phyloP scores from a whole-genome alignment of 30 jellyfish, hydroid and myxozoan species.

The Turritopsis rubra region DNA sequence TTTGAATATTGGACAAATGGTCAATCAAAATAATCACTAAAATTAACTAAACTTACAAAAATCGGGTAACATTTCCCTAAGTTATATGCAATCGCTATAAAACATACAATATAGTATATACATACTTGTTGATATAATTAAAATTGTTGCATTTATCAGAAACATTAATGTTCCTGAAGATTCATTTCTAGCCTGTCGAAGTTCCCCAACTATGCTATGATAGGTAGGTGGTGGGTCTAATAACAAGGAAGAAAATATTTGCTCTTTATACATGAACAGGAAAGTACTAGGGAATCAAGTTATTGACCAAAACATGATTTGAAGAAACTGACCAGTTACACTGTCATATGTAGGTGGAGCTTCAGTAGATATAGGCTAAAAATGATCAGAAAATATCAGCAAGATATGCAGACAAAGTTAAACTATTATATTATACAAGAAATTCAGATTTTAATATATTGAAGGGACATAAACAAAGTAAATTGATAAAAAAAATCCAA shows the following conservation, averaged over 20 bases:
- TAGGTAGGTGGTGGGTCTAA: constrained; percentile 79
- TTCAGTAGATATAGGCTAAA: not conserved
- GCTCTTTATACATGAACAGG: not conserved
- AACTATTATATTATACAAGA: too few species aligned
- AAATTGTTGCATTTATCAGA: constrained; percentile 30
- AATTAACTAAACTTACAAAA: too few species aligned
- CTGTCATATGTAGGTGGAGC: constrained; percentile 30
- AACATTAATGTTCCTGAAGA: constrained; percentile 63
- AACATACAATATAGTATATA: not conserved
- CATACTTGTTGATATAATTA: constrained; percentile 68
- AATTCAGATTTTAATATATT: too few species aligned
- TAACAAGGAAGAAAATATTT: not conserved
- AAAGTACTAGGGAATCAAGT: too few species aligned
- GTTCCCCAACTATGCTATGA: constrained; percentile 78
- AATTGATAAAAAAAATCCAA: too few species aligned
- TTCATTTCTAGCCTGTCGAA: constrained; percentile 64
- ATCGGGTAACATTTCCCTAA: too few species aligned
- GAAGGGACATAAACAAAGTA: too few species aligned
- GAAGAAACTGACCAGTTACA: constrained; percentile 17
- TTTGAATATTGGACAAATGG: too few species aligned
- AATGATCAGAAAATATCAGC: too few species aligned
- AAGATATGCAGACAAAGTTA: too few species aligned
- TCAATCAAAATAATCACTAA: too few species aligned
- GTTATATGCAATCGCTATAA: too few species aligned
- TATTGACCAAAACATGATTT: not conserved